These are phyloP conservation scores for Colossoma macropomum DNA, from an alignment of 2,113 vertebrate genomes.

Conservation along the genomic window DNA sequence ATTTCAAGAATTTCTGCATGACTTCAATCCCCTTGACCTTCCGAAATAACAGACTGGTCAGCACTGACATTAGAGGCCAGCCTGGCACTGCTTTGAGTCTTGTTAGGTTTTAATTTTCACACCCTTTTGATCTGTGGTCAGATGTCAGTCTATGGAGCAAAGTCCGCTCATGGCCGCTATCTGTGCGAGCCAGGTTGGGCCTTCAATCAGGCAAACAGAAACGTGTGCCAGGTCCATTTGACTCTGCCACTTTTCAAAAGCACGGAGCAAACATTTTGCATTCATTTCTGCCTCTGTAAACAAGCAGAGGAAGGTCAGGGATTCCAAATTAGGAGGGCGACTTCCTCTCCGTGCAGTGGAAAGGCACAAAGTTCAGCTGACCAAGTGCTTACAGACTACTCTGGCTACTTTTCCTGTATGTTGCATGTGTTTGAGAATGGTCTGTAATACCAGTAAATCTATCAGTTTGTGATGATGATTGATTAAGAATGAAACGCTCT, in stretches of 20 bases:
- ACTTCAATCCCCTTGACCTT: neutral
- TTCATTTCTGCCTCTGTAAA: conserved; percentile 24
- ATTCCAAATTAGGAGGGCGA: conserved; percentile 30
- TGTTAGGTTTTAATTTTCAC: conserved; percentile 12
- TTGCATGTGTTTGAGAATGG: neutral
- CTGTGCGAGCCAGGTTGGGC: conserved; percentile 22
- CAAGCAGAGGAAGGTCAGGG: conserved; percentile 36
- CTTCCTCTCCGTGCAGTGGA: conserved; percentile 14
- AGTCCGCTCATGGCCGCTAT: conserved; percentile 42
- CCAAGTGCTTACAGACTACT: neutral
- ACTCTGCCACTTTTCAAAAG: conserved; percentile 24
- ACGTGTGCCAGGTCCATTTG: neutral
- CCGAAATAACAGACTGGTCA: neutral
- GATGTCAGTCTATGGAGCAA: conserved; percentile 41
- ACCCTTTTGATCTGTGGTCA: conserved; percentile 9
- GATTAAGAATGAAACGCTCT: neutral
- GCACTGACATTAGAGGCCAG: neutral
- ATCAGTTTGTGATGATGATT: neutral
- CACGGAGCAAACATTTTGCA: conserved; percentile 7
- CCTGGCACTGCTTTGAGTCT: neutral
- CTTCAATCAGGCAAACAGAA: conserved; percentile 27
- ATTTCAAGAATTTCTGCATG: neutral
- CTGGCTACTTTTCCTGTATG: neutral
- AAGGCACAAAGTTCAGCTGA: conserved; percentile 18
- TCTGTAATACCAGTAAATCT: neutral